A percentile compares a stretch with the other conserved stretches of the same genome.
phyloP scores from a whole-genome alignment of 2,113 vertebrate genomes.

The Rhabdornis inornatus region DNA sequence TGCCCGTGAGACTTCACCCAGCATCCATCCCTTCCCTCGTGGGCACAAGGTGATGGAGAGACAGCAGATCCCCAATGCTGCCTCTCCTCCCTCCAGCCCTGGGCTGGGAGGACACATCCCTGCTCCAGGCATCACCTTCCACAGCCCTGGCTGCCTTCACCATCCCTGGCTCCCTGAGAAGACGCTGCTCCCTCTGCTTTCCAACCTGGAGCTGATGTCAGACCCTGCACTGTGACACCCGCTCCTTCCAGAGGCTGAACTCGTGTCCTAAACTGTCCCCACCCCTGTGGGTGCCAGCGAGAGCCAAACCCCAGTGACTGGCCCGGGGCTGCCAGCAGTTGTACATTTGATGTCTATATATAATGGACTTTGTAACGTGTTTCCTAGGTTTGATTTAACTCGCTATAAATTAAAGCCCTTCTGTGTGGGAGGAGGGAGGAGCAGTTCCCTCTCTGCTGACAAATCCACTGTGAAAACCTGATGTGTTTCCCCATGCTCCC shows the following conservation, averaged over 20 bases:
- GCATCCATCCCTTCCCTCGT: not conserved
- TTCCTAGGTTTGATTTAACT: slow-evolving; percentile 28
- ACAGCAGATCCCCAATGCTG: not conserved
- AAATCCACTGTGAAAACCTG: slow-evolving; percentile 54
- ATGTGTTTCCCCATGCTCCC: not conserved
- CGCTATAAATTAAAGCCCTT: slow-evolving; percentile 38
- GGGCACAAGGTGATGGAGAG: not conserved
- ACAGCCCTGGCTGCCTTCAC: not conserved
- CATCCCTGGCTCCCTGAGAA: not conserved
- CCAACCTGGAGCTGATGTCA: not conserved
- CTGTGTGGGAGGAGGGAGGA: slow-evolving; percentile 35
- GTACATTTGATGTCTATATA: slow-evolving; percentile 66
- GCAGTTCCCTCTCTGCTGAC: slow-evolving; percentile 11
- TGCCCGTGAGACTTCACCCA: not conserved
- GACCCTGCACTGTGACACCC: slow-evolving; percentile 21
- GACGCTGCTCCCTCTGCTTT: not conserved
- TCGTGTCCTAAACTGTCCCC: not conserved
- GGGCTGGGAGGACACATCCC: not conserved
- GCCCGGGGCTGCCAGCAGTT: not conserved
- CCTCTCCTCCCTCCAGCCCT: not conserved
- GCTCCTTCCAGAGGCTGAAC: not conserved
- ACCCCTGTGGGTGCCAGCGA: not conserved
- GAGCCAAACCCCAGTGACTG: not conserved
- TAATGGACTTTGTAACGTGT: slow-evolving; percentile 33
- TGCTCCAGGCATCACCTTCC: accelerated